These are phyloP conservation scores for Naja naja DNA, from an alignment of 2,113 vertebrate species.

Conservation along the genomic window DNA sequence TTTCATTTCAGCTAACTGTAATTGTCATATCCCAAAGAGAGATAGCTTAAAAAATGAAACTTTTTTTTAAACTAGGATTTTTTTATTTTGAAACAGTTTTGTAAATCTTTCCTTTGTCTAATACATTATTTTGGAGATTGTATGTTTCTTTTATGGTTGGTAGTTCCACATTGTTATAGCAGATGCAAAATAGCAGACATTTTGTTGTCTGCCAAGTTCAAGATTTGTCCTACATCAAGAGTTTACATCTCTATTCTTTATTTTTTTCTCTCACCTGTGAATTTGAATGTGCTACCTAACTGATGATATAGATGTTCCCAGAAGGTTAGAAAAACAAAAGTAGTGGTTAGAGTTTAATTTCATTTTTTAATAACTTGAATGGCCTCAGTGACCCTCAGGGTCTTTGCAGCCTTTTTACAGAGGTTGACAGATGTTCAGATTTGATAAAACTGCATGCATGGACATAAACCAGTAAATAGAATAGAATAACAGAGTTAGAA, in stretches of 20 bases:
- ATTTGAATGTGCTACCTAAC: conserved; percentile 36
- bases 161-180: not conserved
- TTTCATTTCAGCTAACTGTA: not conserved
- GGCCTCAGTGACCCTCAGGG: conserved; percentile 39
- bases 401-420: conserved; percentile 16
- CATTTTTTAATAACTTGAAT: conserved; percentile 47
- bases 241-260: conserved; percentile 8
- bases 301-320: conserved; percentile 41
- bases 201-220: not conserved
- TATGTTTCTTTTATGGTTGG: not conserved
- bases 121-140: not conserved
- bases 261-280: conserved; percentile 10
- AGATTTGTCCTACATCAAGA: not conserved
- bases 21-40: not conserved
- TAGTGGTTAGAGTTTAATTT: conserved; percentile 41
- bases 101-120: not conserved
- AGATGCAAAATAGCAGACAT: not conserved
- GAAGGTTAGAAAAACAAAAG: conserved; percentile 37
- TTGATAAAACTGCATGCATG: conserved; percentile 31
- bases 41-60: not conserved
- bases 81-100: not conserved
- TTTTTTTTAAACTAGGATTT: not conserved
- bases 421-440: conserved; percentile 40
- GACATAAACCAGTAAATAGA: conserved; percentile 24
- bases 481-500: no score